Evolutionary conservation across 2,888 invertebrate genomes (phyloP).

Genomic region (Dolichopus griseipennis): DNA sequence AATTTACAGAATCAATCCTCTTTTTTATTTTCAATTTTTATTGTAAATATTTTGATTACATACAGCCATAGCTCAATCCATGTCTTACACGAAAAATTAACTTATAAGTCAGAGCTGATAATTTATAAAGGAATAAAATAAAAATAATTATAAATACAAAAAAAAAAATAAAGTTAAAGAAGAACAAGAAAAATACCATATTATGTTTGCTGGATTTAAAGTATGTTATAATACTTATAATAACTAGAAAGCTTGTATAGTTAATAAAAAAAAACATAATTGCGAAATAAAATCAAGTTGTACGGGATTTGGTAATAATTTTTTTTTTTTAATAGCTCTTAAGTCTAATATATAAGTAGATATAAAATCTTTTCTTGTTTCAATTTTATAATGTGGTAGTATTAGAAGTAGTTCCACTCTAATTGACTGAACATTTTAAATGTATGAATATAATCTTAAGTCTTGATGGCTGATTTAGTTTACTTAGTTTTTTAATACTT

Average conservation of each 20-base stretch:
- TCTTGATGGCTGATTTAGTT: too few species aligned
- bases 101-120: too few species aligned
- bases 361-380: neutral
- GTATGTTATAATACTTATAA: neutral
- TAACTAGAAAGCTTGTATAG: neutral
- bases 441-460: too few species aligned
- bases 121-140: too few species aligned
- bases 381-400: neutral
- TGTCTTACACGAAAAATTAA: too few species aligned
- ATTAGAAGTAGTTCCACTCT: neutral
- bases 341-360: too few species aligned
- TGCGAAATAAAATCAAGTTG: constrained; percentile 1
- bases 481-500: too few species aligned
- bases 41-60: neutral
- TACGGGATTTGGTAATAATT: constrained; percentile 1
- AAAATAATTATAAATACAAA: neutral
- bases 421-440: neutral
- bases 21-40: too few species aligned
- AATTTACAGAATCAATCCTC: neutral
- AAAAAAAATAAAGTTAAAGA: neutral
- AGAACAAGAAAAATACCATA: neutral
- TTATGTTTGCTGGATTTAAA: neutral
- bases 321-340: neutral
- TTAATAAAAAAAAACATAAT: neutral
- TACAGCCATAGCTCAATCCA: too few species aligned